These are phyloP conservation scores for Margaritifera margaritifera DNA, from an alignment of 2,888 invertebrate species.

Conservation along the genomic window DNA sequence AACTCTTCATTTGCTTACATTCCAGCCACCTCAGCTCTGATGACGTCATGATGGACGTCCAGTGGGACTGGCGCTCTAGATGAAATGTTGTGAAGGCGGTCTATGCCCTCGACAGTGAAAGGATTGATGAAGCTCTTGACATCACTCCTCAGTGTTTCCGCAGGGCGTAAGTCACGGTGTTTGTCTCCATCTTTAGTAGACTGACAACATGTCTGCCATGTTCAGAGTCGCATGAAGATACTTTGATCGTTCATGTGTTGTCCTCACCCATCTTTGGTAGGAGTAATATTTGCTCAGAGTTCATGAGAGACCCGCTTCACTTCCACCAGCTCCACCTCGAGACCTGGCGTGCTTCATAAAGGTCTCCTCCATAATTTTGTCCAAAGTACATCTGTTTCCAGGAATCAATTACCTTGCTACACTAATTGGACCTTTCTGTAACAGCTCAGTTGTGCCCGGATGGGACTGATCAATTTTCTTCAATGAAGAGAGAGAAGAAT, in stretches of 20 bases:
- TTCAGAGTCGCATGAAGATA: slow-evolving; percentile 19
- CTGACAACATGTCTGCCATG: slow-evolving; percentile 32
- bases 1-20: too few species aligned
- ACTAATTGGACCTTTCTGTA: slow-evolving; percentile 33
- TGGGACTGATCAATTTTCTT: slow-evolving; percentile 36
- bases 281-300: slow-evolving; percentile 24
- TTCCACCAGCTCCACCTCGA: slow-evolving; percentile 21
- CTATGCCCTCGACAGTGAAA: slow-evolving; percentile 23
- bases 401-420: slow-evolving; percentile 45
- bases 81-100: slow-evolving; percentile 19
- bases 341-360: slow-evolving; percentile 27
- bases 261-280: slow-evolving; percentile 33
- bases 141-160: slow-evolving; percentile 30
- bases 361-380: slow-evolving; percentile 39
- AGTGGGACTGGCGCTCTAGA: slow-evolving; percentile 20
- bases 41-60: too few species aligned
- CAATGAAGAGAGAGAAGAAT: slow-evolving; percentile 28
- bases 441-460: slow-evolving; percentile 28
- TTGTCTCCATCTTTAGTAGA: slow-evolving; percentile 1
- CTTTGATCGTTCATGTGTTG: slow-evolving; percentile 20
- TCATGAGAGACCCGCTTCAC: slow-evolving; percentile 29
- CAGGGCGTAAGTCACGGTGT: slow-evolving; percentile 31
- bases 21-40: too few species aligned
- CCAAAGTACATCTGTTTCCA: slow-evolving; percentile 36
- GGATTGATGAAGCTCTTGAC: slow-evolving; percentile 31